Conservation (phyloP, 2,113 vertebrate species). For the Thinocorus orbignyianus region DNA sequence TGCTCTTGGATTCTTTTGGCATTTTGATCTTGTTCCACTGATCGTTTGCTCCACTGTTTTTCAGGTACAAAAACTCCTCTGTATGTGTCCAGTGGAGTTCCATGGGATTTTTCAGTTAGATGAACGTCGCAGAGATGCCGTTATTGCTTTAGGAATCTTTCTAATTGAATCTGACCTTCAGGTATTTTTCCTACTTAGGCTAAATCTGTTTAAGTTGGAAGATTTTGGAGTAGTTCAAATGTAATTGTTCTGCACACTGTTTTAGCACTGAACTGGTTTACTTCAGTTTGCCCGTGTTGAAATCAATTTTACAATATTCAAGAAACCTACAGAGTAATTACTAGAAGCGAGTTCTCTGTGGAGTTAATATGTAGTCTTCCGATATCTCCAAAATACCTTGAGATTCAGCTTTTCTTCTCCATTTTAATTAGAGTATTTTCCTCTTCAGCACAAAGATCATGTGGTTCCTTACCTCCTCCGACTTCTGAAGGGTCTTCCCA, state of each 20-base stretch:
- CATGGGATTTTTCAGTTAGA: conserved; percentile 92
- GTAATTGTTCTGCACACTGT: not conserved
- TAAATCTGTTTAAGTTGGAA: not conserved
- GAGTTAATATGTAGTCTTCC: not conserved
- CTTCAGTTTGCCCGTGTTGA: not conserved
- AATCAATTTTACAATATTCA: not conserved
- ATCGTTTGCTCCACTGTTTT: not conserved
- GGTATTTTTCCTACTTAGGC: conserved; percentile 67
- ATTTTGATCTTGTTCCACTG: not conserved
- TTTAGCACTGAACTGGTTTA: not conserved
- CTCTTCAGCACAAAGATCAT: conserved; percentile 88
- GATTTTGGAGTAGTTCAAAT: not conserved
- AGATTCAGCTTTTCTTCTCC: not conserved
- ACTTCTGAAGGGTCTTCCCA: conserved; percentile 89
- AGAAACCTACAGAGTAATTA: not conserved
- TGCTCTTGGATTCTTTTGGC: not conserved
- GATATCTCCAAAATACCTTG: not conserved
- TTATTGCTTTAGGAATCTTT: conserved; percentile 92
- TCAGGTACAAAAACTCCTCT: conserved; percentile 93
- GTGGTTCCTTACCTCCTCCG: conserved; percentile 91
- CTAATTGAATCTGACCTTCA: conserved; percentile 93
- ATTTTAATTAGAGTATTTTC: conserved; percentile 21
- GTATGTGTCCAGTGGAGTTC: conserved; percentile 95
- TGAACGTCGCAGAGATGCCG: conserved; percentile 91
- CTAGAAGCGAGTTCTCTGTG: not conserved